Evolutionary conservation across 2,797 vertebrate genomes (phyloP).

Genomic region (Scyliorhinus canicula): DNA sequence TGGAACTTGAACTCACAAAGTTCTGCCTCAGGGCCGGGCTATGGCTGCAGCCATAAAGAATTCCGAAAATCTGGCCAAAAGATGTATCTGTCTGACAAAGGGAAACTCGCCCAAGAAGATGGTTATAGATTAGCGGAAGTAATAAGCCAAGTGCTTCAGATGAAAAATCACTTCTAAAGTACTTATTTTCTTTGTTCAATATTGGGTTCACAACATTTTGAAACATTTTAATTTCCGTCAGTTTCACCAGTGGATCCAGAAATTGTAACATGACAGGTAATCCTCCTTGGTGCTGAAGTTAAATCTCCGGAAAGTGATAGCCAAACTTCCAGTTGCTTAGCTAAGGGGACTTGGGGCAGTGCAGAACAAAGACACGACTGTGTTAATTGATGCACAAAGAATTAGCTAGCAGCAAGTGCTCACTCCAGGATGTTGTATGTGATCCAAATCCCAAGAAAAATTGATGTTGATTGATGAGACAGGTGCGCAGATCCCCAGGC

Average conservation of each 20-base stretch:
- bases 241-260: neutral
- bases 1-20: neutral
- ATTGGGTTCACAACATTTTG: neutral
- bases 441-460: neutral
- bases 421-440: neutral
- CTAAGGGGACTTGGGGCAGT: neutral
- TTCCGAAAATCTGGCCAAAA: neutral
- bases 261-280: neutral
- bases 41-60: neutral
- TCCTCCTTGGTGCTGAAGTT: neutral
- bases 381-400: neutral
- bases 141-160: neutral
- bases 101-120: neutral
- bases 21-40: neutral
- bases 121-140: neutral
- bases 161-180: neutral
- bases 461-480: neutral
- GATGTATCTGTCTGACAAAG: neutral
- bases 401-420: neutral
- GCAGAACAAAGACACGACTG: neutral
- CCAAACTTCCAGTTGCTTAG: neutral
- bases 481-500: neutral
- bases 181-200: neutral
- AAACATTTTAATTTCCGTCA: neutral
- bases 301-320: neutral